Evolutionary conservation across 2,113 vertebrate species (phyloP).

Genomic region (Vulpes vulpes): DNA sequence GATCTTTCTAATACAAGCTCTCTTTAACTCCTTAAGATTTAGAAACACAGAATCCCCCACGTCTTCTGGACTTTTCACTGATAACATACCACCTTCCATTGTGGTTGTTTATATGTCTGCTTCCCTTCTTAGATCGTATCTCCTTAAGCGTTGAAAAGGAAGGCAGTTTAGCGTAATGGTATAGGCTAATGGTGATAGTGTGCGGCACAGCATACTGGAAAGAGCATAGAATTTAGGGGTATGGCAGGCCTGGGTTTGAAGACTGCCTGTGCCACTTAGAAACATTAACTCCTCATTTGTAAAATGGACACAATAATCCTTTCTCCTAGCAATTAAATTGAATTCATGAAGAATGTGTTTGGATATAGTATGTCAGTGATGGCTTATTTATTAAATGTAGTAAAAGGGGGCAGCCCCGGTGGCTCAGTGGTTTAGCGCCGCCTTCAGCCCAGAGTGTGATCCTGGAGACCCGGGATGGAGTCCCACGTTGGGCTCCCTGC

Average conservation of each 20-base stretch:
- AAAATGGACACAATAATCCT: neutral
- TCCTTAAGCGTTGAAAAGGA: neutral
- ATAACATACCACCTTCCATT: neutral
- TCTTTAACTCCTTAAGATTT: neutral
- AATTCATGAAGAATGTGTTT: neutral
- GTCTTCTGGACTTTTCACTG: conserved; percentile 23
- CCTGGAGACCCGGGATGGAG: no score
- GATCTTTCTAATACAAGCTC: neutral
- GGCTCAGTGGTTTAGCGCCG: no score
- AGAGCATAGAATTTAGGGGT: neutral
- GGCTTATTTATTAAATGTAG: neutral
- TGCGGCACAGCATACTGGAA: neutral
- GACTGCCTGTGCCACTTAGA: neutral
- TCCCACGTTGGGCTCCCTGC: no score
- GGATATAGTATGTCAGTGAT: neutral
- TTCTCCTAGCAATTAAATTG: neutral
- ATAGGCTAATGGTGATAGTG: neutral
- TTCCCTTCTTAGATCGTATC: neutral
- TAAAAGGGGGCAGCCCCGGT: neutral
- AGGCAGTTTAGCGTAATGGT: neutral
- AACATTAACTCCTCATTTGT: neutral
- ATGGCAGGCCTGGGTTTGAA: neutral
- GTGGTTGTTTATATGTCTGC: neutral
- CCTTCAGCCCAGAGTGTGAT: no score
- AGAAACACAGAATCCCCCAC: neutral